These are phyloP conservation scores for Falco novaeseelandiae DNA, from an alignment of 2,797 vertebrate genomes.

Conservation along the genomic window DNA sequence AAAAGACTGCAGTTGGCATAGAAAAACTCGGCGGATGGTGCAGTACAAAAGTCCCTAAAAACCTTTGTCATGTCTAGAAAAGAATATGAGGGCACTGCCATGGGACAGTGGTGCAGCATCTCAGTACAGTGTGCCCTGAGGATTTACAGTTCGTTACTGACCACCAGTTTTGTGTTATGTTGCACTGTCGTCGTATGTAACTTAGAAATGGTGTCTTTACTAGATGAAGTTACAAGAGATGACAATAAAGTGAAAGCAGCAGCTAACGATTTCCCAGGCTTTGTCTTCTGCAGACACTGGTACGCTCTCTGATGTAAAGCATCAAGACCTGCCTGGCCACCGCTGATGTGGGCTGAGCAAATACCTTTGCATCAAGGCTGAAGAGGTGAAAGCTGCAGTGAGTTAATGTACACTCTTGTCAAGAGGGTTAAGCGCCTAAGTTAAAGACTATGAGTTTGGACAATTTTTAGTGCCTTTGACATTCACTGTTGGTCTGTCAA, in stretches of 20 bases:
- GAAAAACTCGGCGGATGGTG: background rate
- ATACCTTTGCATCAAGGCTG: background rate
- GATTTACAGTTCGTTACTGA: background rate
- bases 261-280: background rate
- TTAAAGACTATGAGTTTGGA: background rate
- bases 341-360: background rate
- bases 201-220: background rate
- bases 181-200: no score
- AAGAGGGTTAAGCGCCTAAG: background rate
- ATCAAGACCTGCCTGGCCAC: background rate
- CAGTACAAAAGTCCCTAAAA: background rate
- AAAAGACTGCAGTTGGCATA: background rate
- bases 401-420: background rate
- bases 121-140: background rate
- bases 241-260: background rate
- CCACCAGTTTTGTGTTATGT: accelerated
- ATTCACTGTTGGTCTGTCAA: background rate
- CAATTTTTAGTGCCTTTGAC: background rate
- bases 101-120: background rate
- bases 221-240: no score
- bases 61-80: background rate
- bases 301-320: background rate
- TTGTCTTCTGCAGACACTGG: background rate
- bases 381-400: background rate
- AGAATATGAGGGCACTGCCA: background rate